Percentiles rank a stretch among this genome's conserved stretches.
phyloP scores from a whole-genome alignment of 1,140 invertebrate genomes.

The Melipona quadrifasciata region DNA sequence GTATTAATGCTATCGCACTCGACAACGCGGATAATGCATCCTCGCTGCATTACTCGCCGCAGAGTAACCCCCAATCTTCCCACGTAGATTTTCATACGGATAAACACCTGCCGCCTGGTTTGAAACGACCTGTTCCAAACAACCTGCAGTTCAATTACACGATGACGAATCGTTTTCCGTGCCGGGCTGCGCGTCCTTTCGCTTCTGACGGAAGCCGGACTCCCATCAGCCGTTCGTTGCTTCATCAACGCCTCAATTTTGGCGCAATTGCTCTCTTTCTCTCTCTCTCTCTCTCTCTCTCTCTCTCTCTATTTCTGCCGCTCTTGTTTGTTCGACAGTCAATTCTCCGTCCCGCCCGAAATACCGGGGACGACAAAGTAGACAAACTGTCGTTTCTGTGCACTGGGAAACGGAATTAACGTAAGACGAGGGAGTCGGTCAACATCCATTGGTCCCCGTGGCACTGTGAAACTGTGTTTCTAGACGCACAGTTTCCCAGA shows the following conservation, averaged over 20 bases:
- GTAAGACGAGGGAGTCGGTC: slow-evolving; percentile 9
- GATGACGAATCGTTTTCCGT: too few species aligned
- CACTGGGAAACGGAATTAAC: slow-evolving; percentile 11
- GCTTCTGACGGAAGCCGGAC: not conserved
- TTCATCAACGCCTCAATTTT: not conserved
- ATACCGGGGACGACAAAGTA: not conserved
- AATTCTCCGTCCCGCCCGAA: not conserved
- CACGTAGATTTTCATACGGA: slow-evolving; percentile 12
- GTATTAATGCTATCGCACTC: slow-evolving; percentile 27
- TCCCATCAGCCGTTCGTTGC: not conserved
- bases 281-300: too few species aligned
- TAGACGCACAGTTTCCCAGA: not conserved
- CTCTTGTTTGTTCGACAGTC: not conserved
- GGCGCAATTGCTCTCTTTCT: not conserved
- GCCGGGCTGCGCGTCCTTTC: not conserved
- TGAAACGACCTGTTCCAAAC: not conserved
- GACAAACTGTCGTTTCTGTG: not conserved
- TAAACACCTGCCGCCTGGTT: not conserved
- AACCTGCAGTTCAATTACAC: slow-evolving; percentile 2
- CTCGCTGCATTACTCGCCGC: slow-evolving; percentile 11
- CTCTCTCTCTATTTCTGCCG: too few species aligned
- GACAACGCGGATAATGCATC: slow-evolving; percentile 13
- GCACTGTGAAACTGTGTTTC: not conserved
- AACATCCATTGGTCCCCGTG: not conserved
- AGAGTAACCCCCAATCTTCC: slow-evolving; percentile 31